These are phyloP conservation scores for Oscarella lobularis DNA, from an alignment of 37 sponge, comb jelly and placozoan genomes.

Conservation along the genomic window DNA sequence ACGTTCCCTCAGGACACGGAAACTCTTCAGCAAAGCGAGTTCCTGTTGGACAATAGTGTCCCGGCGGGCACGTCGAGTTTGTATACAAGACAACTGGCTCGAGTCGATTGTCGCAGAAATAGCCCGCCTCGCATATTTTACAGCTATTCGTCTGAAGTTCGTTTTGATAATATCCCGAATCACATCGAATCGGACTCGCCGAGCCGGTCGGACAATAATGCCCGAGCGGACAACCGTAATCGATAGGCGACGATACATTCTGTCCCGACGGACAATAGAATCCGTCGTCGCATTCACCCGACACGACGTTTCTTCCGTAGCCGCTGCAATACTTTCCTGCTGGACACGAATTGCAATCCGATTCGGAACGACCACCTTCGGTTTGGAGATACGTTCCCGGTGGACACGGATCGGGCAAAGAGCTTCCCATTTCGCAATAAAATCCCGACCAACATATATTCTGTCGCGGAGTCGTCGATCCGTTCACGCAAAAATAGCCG, in stretches of 20 bases:
- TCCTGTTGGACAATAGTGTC: constrained; percentile 19
- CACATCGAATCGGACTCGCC: constrained; percentile 9
- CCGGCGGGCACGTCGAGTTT: constrained; percentile 11
- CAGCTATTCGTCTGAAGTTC: constrained; percentile 9
- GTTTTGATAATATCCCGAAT: constrained; percentile 17
- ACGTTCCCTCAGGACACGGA: constrained; percentile 24
- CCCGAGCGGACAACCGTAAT: constrained; percentile 9
- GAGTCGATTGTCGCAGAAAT: constrained; percentile 14
- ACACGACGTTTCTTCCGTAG: neutral
- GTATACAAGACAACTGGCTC: constrained; percentile 7
- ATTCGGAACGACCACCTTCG: neutral
- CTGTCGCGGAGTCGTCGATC: constrained; percentile 7
- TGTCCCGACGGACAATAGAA: neutral
- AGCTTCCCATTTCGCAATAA: constrained; percentile 6
- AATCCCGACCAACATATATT: constrained; percentile 7
- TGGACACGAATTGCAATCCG: constrained; percentile 16
- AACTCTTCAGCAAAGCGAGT: constrained; percentile 11
- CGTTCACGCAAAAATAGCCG: constrained; percentile 23
- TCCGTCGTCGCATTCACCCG: neutral
- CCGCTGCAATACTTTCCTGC: constrained; percentile 14
- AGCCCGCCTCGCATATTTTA: constrained; percentile 15
- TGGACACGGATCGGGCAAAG: constrained; percentile 11
- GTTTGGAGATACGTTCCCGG: constrained; percentile 10
- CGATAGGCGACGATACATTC: neutral
- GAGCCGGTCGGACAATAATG: constrained; percentile 16